Conservation (phyloP, 2,888 invertebrate genomes). For the Argynnis bischoffii region DNA sequence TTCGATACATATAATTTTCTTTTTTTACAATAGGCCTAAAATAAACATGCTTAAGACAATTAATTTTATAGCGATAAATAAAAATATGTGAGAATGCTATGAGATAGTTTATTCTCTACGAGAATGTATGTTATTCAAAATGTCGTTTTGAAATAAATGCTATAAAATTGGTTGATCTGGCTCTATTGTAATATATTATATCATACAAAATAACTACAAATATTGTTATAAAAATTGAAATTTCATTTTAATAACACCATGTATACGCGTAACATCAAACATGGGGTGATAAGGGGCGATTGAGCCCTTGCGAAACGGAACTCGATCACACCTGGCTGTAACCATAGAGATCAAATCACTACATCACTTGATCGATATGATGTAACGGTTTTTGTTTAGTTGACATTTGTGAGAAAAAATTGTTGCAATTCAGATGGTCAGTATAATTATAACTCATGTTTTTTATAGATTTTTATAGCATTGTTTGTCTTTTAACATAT, state of each 20-base stretch:
- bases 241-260: conserved; percentile 46
- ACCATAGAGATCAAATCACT: conserved; percentile 81
- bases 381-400: conserved; percentile 64
- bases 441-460: not conserved
- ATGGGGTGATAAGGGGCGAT: conserved; percentile 52
- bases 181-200: not conserved
- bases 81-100: no score
- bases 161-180: no score
- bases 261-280: conserved; percentile 46
- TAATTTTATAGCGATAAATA: no score
- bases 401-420: conserved; percentile 41
- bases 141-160: no score
- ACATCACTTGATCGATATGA: conserved; percentile 59
- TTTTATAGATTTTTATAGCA: not conserved
- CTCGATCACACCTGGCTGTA: conserved; percentile 73
- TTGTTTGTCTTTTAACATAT: not conserved
- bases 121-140: no score
- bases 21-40: not conserved
- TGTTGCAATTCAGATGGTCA: not conserved
- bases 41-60: no score
- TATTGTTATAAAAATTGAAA: not conserved
- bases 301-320: conserved; percentile 59
- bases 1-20: not conserved
- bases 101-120: no score
- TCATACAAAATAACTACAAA: not conserved